Percentiles rank a stretch among this genome's conserved stretches.
Evolutionary conservation across 1,140 invertebrate genomes (phyloP).

Genomic region (Pachyrhynchus sulphureomaculatus): DNA sequence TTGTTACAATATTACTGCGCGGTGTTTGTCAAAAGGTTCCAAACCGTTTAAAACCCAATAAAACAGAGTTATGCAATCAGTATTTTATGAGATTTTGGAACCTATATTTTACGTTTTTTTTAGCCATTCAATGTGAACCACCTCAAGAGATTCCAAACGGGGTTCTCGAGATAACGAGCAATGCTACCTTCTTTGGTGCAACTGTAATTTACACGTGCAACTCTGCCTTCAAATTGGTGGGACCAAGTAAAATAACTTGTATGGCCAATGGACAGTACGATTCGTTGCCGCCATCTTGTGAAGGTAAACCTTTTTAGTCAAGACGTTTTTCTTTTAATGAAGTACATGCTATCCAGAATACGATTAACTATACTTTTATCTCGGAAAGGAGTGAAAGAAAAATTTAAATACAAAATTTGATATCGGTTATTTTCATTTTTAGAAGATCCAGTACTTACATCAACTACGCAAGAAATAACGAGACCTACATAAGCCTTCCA

Average conservation of each 20-base stretch:
- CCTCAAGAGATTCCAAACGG: constrained; percentile 74
- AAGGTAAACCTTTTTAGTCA: constrained; percentile 11
- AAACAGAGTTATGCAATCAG: too few species aligned
- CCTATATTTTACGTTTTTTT: too few species aligned
- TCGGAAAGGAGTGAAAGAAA: too few species aligned
- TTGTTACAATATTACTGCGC: too few species aligned
- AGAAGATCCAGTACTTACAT: constrained; percentile 42
- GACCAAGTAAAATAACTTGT: constrained; percentile 69
- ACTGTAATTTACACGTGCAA: constrained; percentile 76
- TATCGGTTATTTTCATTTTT: neutral
- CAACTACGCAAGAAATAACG: constrained; percentile 23
- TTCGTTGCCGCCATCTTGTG: constrained; percentile 60
- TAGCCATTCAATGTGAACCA: constrained; percentile 75
- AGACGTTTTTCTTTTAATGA: too few species aligned
- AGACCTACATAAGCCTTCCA: constrained; percentile 18
- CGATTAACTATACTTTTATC: too few species aligned
- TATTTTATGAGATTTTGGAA: too few species aligned
- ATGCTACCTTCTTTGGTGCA: constrained; percentile 67
- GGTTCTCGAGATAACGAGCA: constrained; percentile 62
- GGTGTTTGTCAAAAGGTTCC: neutral
- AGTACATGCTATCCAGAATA: too few species aligned
- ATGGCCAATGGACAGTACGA: constrained; percentile 78
- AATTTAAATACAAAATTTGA: too few species aligned
- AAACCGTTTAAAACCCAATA: too few species aligned
- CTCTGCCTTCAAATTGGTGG: constrained; percentile 68